phyloP scores from a whole-genome alignment of 2,888 invertebrate genomes.

The Tuta absoluta region DNA sequence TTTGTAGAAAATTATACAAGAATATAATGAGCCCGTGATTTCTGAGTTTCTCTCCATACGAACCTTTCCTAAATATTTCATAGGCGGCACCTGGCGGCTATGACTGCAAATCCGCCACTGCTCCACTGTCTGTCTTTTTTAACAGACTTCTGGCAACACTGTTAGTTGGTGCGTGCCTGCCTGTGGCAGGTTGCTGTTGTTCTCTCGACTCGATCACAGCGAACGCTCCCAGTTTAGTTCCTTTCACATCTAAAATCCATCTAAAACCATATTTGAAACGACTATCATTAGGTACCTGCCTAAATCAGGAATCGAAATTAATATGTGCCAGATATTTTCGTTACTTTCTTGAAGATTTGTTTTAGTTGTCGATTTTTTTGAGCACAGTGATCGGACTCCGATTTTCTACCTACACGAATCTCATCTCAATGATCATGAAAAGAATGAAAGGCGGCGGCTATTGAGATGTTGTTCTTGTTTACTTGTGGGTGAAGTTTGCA shows the following conservation, averaged over 20 bases:
- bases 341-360: neutral
- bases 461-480: constrained; percentile 3
- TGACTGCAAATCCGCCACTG: no score
- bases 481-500: constrained; percentile 1
- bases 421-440: neutral
- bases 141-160: neutral
- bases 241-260: constrained; percentile 1
- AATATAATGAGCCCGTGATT: no score
- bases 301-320: neutral
- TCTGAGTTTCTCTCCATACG: no score
- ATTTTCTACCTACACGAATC: constrained; percentile 2
- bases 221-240: constrained; percentile 10
- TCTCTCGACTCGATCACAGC: no score
- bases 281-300: neutral
- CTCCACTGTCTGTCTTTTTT: no score
- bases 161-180: neutral
- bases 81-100: no score
- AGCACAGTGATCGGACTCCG: neutral
- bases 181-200: constrained; percentile 8
- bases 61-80: no score
- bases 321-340: neutral
- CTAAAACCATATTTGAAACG: neutral
- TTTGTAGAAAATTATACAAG: no score
- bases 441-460: constrained; percentile 5
- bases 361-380: neutral